These are phyloP conservation scores for Paratilapia polleni DNA, from an alignment of 2,113 vertebrate genomes.

Conservation along the genomic window DNA sequence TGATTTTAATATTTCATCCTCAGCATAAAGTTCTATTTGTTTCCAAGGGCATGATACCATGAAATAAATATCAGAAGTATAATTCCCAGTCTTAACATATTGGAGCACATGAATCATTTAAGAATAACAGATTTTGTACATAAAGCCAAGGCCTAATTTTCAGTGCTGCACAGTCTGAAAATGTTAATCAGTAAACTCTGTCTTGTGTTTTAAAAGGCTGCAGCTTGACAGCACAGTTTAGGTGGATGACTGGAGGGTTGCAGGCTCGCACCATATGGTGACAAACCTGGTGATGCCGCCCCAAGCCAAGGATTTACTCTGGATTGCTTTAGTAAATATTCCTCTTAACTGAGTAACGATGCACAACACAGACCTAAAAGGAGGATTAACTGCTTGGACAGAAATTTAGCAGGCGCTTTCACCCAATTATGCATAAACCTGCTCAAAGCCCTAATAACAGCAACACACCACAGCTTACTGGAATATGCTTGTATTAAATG, in stretches of 20 bases:
- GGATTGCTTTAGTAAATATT: constrained; percentile 76
- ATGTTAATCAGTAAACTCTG: constrained; percentile 68
- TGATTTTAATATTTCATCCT: constrained; percentile 83
- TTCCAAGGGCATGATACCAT: constrained; percentile 78
- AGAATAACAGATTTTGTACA: constrained; percentile 74
- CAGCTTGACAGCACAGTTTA: constrained; percentile 69
- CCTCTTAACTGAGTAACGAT: constrained; percentile 65
- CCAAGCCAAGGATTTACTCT: constrained; percentile 69
- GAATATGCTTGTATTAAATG: not conserved
- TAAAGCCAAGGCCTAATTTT: constrained; percentile 77
- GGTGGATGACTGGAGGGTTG: constrained; percentile 68
- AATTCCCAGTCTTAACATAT: constrained; percentile 78
- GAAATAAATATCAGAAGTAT: constrained; percentile 80
- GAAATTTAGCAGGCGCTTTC: constrained; percentile 28
- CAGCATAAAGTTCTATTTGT: constrained; percentile 82
- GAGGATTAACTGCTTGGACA: constrained; percentile 56
- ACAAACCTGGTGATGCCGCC: constrained; percentile 70
- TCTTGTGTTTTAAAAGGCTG: constrained; percentile 52
- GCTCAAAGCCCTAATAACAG: constrained; percentile 6
- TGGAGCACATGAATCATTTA: constrained; percentile 78
- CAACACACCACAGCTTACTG: not conserved
- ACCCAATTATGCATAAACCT: constrained; percentile 4
- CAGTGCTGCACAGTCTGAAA: constrained; percentile 51
- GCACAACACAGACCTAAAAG: constrained; percentile 53
- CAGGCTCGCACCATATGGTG: constrained; percentile 71